Base-by-base conservation (phyloP, 2,888 invertebrate genomes). In the Diploptera punctata region DNA sequence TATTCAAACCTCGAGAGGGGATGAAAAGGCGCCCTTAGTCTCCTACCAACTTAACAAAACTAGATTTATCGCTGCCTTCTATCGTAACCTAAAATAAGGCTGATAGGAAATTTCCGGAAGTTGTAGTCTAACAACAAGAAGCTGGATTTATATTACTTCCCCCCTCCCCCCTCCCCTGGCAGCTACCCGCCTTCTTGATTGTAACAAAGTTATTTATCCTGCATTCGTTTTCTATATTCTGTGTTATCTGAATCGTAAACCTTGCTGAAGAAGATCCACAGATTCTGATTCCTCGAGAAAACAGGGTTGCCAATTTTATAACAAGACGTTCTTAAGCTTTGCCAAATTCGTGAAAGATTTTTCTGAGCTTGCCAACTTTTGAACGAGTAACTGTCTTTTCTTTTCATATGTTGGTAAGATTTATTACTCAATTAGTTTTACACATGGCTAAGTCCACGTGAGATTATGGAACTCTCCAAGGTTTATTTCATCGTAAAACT, bases 71-170 rank as follows among this genome's bases (percentile, higher is more conserved):
- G 29, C 29, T 9, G 2, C 29, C 26, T 29, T 31, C 29, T 2
- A 1, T 18, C 7, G 3, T 24, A 3, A 16, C 26, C 31, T 57
- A n/a, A 57, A 29, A 29, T 29, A 57, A 57, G 29, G 57, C 57
- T 29, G 29, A 57, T n/a, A n/a, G 31, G 57, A 57, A 57, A 57
- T 57, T n/a, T 57, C 31, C 26, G 13, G 31, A 57, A 29, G n/a
- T 57, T 57, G 7, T 10, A 16, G 29, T 7, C 57, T n/a, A 57
- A 47, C 47, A 47, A 57, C 57, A 57, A 29, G 31, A 57, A 18
- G 26, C 26, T 26, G 29, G 10, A 29, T 57, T 57, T 57, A 57
- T 57, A 29, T n/a, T n/a, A n/a, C 29, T 24, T 29, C 18, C 2
- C 21, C 1, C 26, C 54, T 10, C 7, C 5, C 33, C 33, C 10